Evolutionary conservation across 2,113 vertebrate genomes (phyloP).

Genomic region (Gavia stellata): DNA sequence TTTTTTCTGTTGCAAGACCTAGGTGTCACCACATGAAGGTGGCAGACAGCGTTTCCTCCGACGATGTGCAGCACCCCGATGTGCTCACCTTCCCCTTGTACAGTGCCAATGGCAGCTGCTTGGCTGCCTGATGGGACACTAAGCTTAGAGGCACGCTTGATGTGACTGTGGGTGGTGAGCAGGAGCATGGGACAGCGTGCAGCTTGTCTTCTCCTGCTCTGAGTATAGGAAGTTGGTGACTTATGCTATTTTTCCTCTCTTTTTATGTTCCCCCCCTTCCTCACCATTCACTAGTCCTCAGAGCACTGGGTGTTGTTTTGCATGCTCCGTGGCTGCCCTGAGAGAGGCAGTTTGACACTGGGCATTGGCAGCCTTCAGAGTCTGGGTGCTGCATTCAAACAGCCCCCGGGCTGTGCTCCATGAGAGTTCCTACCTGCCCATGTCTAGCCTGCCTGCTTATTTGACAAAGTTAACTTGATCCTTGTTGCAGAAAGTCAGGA

Average conservation of each 20-base stretch:
- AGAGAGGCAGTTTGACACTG: not conserved
- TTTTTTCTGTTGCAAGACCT: not conserved
- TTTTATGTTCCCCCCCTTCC: not conserved
- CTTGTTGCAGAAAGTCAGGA: not conserved
- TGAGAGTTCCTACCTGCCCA: not conserved
- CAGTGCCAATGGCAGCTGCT: not conserved
- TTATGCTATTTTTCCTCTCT: not conserved
- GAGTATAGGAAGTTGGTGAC: not conserved
- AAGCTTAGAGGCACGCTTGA: not conserved
- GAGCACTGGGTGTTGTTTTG: not conserved
- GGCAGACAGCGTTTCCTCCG: not conserved
- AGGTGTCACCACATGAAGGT: not conserved
- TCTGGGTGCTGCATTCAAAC: not conserved
- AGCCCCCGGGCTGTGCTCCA: not conserved
- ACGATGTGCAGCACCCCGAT: accelerated
- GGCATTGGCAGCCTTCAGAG: not conserved
- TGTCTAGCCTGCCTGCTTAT: not conserved
- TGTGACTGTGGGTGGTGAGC: too few relatives aligned
- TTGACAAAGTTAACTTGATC: not conserved
- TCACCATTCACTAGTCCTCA: not conserved
- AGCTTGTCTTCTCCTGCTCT: not conserved
- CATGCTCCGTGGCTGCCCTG: accelerated
- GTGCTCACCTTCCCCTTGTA: not conserved
- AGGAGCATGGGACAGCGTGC: not conserved
- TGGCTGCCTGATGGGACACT: not conserved